These are phyloP conservation scores for Pachypeltis micranthus DNA, from an alignment of 1,140 invertebrate genomes.

Conservation along the genomic window DNA sequence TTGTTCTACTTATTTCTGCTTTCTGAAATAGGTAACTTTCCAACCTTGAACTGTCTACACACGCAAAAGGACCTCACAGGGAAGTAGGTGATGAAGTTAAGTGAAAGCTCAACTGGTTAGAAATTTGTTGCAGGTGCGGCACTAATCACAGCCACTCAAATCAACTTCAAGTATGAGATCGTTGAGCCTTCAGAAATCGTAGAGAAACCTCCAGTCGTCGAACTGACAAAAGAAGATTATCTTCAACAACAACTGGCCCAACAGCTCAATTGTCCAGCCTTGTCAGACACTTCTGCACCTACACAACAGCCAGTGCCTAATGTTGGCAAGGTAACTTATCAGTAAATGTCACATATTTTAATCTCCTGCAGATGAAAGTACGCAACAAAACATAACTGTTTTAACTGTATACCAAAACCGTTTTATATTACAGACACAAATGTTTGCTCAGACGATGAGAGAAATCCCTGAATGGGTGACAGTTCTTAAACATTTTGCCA, in stretches of 20 bases:
- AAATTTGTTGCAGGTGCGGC: conserved; percentile 71
- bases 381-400: no score
- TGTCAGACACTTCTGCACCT: conserved; percentile 49
- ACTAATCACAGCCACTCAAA: conserved; percentile 83
- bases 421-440: conserved; percentile 71
- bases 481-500: conserved; percentile 79
- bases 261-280: conserved; percentile 62
- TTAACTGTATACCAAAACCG: no score
- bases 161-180: conserved; percentile 64
- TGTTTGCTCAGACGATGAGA: conserved; percentile 83
- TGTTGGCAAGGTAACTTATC: conserved; percentile 43
- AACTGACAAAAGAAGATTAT: conserved; percentile 49
- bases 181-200: conserved; percentile 25
- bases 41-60: no score
- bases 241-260: conserved; percentile 67
- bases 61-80: background rate
- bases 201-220: conserved; percentile 35
- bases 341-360: no score
- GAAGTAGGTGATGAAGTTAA: background rate
- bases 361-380: no score
- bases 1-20: background rate
- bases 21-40: background rate
- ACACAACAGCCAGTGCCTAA: conserved; percentile 31
- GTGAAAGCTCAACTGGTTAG: background rate
- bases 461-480: conserved; percentile 87